Evolutionary conservation across 2,888 invertebrate species (phyloP).

Genomic region (Cistogaster globosa): DNA sequence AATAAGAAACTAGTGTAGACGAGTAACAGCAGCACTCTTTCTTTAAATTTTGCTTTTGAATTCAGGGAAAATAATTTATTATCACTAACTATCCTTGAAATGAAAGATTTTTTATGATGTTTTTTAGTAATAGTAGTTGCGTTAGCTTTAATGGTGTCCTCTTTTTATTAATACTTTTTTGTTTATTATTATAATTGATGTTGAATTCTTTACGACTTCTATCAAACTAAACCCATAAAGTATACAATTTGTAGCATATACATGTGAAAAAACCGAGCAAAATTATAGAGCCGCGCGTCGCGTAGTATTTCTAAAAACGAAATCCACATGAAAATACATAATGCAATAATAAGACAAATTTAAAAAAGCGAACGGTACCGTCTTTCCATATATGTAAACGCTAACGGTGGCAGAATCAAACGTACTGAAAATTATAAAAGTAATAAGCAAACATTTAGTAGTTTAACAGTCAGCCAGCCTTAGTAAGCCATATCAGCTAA

Average conservation of each 20-base stretch:
- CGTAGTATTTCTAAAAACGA: slow-evolving; percentile 64
- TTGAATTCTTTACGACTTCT: slow-evolving; percentile 84
- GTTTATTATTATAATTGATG: slow-evolving; percentile 77
- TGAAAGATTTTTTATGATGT: neutral
- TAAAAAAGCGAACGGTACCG: slow-evolving; percentile 57
- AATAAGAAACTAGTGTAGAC: slow-evolving; percentile 50
- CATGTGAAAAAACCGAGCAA: slow-evolving; percentile 83
- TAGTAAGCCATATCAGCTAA: slow-evolving; percentile 53
- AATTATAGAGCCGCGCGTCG: slow-evolving; percentile 72
- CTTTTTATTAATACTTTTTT: slow-evolving; percentile 41
- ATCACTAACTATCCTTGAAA: neutral
- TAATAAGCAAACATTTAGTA: slow-evolving; percentile 59
- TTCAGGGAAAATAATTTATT: neutral
- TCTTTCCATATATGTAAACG: slow-evolving; percentile 46
- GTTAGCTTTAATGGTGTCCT: slow-evolving; percentile 4
- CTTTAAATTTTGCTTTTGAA: slow-evolving; percentile 9
- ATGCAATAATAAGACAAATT: slow-evolving; percentile 61
- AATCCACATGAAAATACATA: slow-evolving; percentile 63
- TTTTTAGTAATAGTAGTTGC: slow-evolving; percentile 13
- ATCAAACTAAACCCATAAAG: slow-evolving; percentile 84
- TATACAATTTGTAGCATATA: slow-evolving; percentile 83
- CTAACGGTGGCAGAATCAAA: slow-evolving; percentile 59
- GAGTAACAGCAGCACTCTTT: slow-evolving; percentile 40
- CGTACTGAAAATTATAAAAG: slow-evolving; percentile 56
- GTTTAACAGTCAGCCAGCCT: slow-evolving; percentile 32